Evolutionary conservation across 2,797 vertebrate species (phyloP).

Genomic region (Coregonus sp.): DNA sequence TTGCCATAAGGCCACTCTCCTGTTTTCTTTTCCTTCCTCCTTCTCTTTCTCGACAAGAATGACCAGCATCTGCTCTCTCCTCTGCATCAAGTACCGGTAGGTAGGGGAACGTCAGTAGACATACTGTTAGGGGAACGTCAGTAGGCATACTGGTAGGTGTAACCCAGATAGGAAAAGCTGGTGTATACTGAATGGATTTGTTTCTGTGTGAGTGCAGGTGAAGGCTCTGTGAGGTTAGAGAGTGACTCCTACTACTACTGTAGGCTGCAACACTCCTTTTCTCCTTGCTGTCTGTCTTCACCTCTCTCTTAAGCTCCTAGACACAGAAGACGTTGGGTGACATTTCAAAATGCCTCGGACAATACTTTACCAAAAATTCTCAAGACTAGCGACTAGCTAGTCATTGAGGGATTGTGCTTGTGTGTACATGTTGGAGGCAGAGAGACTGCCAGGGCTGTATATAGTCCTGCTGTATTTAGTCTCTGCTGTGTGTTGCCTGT

Average conservation of each 20-base stretch:
- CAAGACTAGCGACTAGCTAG: not conserved
- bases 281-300: not conserved
- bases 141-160: constrained; percentile 4
- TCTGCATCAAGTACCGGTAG: constrained; percentile 98
- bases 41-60: constrained; percentile 78
- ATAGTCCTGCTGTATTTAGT: not conserved
- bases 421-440: not conserved
- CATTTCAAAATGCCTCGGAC: no score
- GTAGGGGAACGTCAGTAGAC: no score
- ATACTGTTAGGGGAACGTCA: constrained; percentile 86
- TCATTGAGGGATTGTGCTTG: not conserved
- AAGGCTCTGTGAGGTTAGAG: not conserved
- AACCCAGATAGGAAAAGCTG: not conserved
- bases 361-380: not conserved
- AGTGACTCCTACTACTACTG: not conserved
- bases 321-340: not conserved
- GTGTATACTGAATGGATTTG: not conserved
- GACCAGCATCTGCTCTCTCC: constrained; percentile 93
- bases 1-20: constrained; percentile 69
- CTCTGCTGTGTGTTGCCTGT: not conserved
- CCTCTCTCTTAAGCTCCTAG: not conserved
- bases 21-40: constrained; percentile 66
- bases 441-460: not conserved
- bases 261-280: not conserved
- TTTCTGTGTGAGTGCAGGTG: constrained; percentile 1